Evolutionary conservation across 2,113 vertebrate species (phyloP), one percentile per base, ranked within the genome.

Genomic region (Mesoclemmys tuberculata): DNA sequence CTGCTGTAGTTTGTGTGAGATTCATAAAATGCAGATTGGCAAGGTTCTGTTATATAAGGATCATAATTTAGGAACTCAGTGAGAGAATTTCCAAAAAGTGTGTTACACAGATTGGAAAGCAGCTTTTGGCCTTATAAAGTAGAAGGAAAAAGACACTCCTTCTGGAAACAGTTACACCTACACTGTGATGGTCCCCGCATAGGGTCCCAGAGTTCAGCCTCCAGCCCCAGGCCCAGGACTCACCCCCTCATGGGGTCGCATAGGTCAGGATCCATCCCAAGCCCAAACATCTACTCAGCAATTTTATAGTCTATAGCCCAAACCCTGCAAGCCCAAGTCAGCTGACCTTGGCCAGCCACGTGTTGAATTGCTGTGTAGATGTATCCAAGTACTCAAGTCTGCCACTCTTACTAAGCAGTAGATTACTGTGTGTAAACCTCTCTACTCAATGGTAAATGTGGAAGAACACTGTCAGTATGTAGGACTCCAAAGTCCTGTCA

Each of bases 361-460:
- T 68, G n/a, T 68, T n/a, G n/a, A 68, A 68, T 38, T 71, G n/a
- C 19, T 22, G 64, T 71, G 64, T 71, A 71, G 64, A 38, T 21
- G 35, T 77, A 44, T 38, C 0, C 0, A 24, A 24, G 41, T 49
- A 29, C 12, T 2, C 10, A 6, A 29, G 87, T 93, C 49, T 82
- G 52, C 81, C 94, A 52, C 51, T 82, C n/a, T 83, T 49, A n/a
- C 0, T 1, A 48, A 78, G 81, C 27, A 7, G 52, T 56, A 78
- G 19, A 75, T 6, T 21, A 78, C 79, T 0, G 38, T 74, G 31
- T 51, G 55, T 75, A 38, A 31, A 75, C 0, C 1, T 35, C 27
- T 29, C 75, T 8, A 51, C 74, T 88, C 75, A 5, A 41, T 1
- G 51, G 21, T 77, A 31, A 2, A 54, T 2, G 2, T 1, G 2